phyloP scores from a whole-genome alignment of 2,888 invertebrate species.

The Troides aeacus region DNA sequence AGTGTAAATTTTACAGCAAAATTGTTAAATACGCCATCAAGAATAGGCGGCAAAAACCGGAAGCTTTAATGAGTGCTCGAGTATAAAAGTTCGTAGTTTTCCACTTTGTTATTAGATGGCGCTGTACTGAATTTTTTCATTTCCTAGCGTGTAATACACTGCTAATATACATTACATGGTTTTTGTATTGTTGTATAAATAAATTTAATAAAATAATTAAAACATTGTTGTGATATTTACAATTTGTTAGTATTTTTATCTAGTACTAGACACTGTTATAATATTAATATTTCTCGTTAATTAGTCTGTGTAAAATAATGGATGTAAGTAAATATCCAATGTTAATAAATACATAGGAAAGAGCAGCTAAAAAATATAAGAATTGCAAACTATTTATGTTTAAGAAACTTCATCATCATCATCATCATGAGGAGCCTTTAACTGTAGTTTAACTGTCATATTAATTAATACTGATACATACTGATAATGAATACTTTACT shows the following conservation, averaged over 20 bases:
- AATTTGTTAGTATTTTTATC: too few species aligned
- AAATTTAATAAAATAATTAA: neutral
- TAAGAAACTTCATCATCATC: too few species aligned
- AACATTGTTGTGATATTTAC: too few species aligned
- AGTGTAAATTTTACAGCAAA: slow-evolving; percentile 16
- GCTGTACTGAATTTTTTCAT: slow-evolving; percentile 34
- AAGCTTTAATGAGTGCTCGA: slow-evolving; percentile 46
- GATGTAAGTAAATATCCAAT: neutral
- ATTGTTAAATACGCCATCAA: slow-evolving; percentile 51
- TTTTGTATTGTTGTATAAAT: neutral
- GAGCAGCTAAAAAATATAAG: neutral
- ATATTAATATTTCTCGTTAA: too few species aligned
- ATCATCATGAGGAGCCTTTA: too few species aligned
- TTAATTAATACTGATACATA: too few species aligned
- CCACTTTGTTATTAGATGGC: slow-evolving; percentile 53
- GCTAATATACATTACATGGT: neutral
- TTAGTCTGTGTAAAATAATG: neutral
- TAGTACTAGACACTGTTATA: too few species aligned
- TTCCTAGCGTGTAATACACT: neutral
- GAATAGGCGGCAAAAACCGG: slow-evolving; percentile 40
- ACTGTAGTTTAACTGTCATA: too few species aligned
- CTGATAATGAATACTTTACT: too few species aligned
- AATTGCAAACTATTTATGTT: too few species aligned
- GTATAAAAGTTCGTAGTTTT: slow-evolving; percentile 51
- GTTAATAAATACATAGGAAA: neutral